phyloP scores from a whole-genome alignment of 2,888 invertebrate species.

The Polia nebulosa region DNA sequence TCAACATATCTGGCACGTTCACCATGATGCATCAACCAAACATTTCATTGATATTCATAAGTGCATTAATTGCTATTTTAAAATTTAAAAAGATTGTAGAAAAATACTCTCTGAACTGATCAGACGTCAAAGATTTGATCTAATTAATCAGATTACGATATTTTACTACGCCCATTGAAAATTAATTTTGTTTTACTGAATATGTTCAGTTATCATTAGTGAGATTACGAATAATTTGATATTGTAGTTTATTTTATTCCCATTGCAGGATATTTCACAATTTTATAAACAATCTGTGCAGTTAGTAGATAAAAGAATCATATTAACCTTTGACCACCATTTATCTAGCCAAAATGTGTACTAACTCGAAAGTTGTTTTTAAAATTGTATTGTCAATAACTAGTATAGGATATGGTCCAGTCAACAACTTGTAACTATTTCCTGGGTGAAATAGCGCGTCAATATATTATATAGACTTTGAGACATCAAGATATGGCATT shows the following conservation, averaged over 20 bases:
- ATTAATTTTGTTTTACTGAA: constrained; percentile 68
- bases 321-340: constrained; percentile 42
- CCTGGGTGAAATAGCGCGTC: constrained; percentile 18
- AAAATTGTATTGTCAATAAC: constrained; percentile 35
- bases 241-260: constrained; percentile 48
- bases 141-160: constrained; percentile 81
- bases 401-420: constrained; percentile 27
- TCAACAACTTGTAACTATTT: constrained; percentile 30
- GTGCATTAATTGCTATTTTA: constrained; percentile 87
- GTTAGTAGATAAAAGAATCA: constrained; percentile 23
- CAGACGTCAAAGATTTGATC: constrained; percentile 83
- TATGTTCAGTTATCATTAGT: constrained; percentile 83
- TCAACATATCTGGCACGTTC: constrained; percentile 90
- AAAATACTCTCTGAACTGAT: constrained; percentile 90
- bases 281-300: constrained; percentile 25
- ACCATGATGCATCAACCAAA: constrained; percentile 89
- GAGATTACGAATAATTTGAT: constrained; percentile 79
- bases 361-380: neutral
- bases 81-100: constrained; percentile 89
- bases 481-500: constrained; percentile 36
- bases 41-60: constrained; percentile 86
- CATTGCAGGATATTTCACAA: constrained; percentile 22
- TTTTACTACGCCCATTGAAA: constrained; percentile 81
- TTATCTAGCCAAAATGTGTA: constrained; percentile 8
- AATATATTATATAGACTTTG: constrained; percentile 19